Base-by-base conservation (phyloP, 2,888 invertebrate genomes). In the Bruchidius siliquastri region DNA sequence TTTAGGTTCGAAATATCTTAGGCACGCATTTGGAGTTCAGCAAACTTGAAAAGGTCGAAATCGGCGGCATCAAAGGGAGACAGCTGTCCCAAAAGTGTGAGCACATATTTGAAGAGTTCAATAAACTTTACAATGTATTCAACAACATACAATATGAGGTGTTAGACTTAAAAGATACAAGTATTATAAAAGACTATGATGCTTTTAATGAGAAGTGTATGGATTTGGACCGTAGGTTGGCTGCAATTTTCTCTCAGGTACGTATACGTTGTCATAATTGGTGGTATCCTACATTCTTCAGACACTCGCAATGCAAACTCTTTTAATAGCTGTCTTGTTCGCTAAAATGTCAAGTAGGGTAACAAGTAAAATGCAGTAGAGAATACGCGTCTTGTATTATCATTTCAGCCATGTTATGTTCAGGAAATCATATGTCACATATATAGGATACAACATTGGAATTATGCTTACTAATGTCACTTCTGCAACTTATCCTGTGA, bases 11-110 rank as follows among this genome's bases (percentile, higher is more conserved):
- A 86, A 87, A 88, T 0, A 89, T 97, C 77, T 91, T 97, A 77
- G 90, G 91, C 68, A 92, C 93, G 0, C 93, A 93, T 0, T 88
- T 92, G 1, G 97, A 97, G 84, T 96, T 96, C 85, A 87, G 91
- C 69, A 96, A 96, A 84, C 85, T 97, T 76, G 97, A 98, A 85
- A 96, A 95, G 84, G 91, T 87, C 0, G 87, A 87, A 78, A 83
- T 87, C 76, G 87, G 85, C 0, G 87, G 87, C 0, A 80, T 87
- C 2, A 85, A 83, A 79, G 87, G 87, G 0, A 78, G 86, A 30
- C 73, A 81, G 8, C 79, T 86, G 20, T 85, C 86, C 0, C 81
- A 81, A 32, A 85, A 84, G 77, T 83, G 84, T 70, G 79, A 80
- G 68, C 84, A 84, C 20, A 79, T 86, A 20, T 82, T 83, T 49